A percentile compares a stretch with the other conserved stretches of the same genome.
These are phyloP conservation scores for Zelleria hepariella DNA, from an alignment of 2,888 invertebrate species.

Conservation along the genomic window DNA sequence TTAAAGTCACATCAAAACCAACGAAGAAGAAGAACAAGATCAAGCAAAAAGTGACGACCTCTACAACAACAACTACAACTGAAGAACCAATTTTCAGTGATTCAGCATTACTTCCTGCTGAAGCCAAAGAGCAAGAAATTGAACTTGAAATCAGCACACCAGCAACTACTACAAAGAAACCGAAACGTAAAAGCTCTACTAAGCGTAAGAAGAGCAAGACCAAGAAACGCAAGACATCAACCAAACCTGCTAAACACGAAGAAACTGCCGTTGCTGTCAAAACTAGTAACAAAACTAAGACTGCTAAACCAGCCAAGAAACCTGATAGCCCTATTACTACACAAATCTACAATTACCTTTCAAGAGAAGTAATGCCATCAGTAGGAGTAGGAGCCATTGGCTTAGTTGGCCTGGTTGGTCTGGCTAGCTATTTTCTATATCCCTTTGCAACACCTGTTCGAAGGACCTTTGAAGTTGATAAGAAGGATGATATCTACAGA, in stretches of 20 bases:
- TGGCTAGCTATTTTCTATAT: slow-evolving; percentile 83
- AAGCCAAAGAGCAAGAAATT: slow-evolving; percentile 63
- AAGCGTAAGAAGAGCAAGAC: slow-evolving; percentile 71
- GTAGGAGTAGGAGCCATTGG: slow-evolving; percentile 84
- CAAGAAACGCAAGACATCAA: slow-evolving; percentile 70
- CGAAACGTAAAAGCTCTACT: slow-evolving; percentile 44
- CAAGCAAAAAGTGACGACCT: slow-evolving; percentile 42
- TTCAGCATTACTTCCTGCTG: slow-evolving; percentile 57
- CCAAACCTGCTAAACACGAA: slow-evolving; percentile 30
- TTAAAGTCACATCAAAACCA: slow-evolving; percentile 42
- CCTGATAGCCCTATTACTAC: slow-evolving; percentile 77
- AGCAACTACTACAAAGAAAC: slow-evolving; percentile 60
- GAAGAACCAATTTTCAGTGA: slow-evolving; percentile 35
- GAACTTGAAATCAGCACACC: slow-evolving; percentile 64
- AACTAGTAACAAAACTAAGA: slow-evolving; percentile 68
- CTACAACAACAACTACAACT: slow-evolving; percentile 25
- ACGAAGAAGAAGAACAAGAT: slow-evolving; percentile 56
- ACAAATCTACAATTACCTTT: slow-evolving; percentile 82
- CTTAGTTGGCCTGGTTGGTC: slow-evolving; percentile 79
- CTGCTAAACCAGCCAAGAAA: slow-evolving; percentile 47
- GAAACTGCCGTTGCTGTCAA: not conserved
- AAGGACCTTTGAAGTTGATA: slow-evolving; percentile 76
- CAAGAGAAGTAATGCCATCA: slow-evolving; percentile 85
- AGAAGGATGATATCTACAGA: slow-evolving; percentile 76
- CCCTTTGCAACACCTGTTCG: slow-evolving; percentile 78